Conservation (phyloP, 2,888 invertebrate species). For the Xiphydria camelus region DNA sequence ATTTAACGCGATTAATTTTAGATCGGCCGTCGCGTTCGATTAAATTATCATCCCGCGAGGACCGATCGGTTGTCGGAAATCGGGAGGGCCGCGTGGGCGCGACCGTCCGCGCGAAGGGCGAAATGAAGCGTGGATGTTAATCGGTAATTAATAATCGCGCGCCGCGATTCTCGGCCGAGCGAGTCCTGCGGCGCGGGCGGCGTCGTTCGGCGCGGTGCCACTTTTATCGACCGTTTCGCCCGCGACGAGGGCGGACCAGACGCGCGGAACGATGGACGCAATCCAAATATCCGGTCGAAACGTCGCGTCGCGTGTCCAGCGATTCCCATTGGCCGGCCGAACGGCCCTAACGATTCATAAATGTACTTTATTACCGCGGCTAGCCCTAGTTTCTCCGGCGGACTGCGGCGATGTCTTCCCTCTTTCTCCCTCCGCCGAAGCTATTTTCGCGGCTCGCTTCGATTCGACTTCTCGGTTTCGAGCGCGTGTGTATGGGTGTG, state of each 20-base stretch:
- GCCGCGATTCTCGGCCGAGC: no score
- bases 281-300: background rate
- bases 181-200: no score
- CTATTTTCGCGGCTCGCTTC: no score
- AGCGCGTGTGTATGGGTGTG: background rate
- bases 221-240: no score
- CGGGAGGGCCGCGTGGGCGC: no score
- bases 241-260: no score
- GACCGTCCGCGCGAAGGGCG: no score
- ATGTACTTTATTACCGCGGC: conserved; percentile 39
- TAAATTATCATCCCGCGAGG: conserved; percentile 3
- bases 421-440: conserved; percentile 32
- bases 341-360: conserved; percentile 37
- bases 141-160: no score
- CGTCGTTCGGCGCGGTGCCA: no score
- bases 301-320: no score
- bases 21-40: conserved; percentile 7
- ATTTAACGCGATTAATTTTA: conserved; percentile 19
- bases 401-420: conserved; percentile 41
- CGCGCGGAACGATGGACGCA: background rate
- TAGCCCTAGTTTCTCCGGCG: conserved; percentile 34
- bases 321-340: conserved; percentile 27
- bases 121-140: no score
- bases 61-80: no score
- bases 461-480: background rate